Evolutionary conservation across 2,888 invertebrate species (phyloP), one percentile per base, ranked within the genome.

Genomic region (Euplagia quadripunctaria): DNA sequence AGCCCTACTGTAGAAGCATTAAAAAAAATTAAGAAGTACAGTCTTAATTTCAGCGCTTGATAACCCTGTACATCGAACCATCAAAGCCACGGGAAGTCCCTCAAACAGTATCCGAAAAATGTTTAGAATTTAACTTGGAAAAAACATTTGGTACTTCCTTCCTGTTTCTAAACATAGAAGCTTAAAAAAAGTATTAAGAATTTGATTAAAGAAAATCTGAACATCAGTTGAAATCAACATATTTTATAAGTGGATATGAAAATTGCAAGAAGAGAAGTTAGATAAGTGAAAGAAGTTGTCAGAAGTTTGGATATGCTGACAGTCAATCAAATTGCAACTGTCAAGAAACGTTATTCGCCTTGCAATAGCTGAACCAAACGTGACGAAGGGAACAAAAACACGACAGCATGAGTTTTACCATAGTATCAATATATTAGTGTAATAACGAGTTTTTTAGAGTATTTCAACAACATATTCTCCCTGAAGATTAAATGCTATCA

Each of bases 101-200:
- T 71, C 76, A 78, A 69, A 70, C 52, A 80, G 73, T 74, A 72
- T 67, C 64, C 68, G 69, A 71, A 71, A 68, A 69, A 68, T 85
- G 85, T 83, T 83, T 83, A 81, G 74, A 68, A 75, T 74, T 72
- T 72, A 51, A 68, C 75, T 78, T 46, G 66, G 66, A 68, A 75
- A 80, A 82, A 83, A 82, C 79, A 78, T 83, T 85, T 75, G 74
- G 76, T 74, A 72, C 73, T 76, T 76, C 73, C 85, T 79, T 83
- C 79, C 85, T 78, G 73, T 72, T 69, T 70, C 52, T 83, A 85
- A 83, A 85, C 80, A 83, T 80, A 66, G 63, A 17, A 68, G 31
- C 16, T 64, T 41, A 61, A 66, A 42, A 52, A 52, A 49, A 66
- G 17, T 31, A 31, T 31, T 7, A 51, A 41, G 17, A 42, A n/a